phyloP scores from a whole-genome alignment of 92 coral and sea anemone genomes.

The Diadumene lineata region DNA sequence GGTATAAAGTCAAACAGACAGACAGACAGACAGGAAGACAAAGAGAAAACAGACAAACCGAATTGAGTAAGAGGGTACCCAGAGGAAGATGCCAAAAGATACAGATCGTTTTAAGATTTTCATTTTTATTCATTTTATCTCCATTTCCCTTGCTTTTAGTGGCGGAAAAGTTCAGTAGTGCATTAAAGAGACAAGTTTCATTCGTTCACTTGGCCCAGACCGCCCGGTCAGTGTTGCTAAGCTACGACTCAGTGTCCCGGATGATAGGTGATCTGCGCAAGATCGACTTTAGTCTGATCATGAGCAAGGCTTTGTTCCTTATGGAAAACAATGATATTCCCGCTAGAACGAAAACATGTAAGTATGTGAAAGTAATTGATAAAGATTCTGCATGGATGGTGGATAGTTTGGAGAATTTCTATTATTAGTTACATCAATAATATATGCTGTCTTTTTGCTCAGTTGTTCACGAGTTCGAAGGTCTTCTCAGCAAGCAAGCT shows the following conservation, averaged over 20 bases:
- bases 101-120: no score
- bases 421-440: no score
- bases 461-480: conserved; percentile 87
- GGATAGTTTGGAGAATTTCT: no score
- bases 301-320: conserved; percentile 74
- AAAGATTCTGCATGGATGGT: no score
- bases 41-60: no score
- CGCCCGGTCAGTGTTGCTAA: conserved; percentile 90
- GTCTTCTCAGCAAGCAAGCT: conserved; percentile 89
- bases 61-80: no score
- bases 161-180: conserved; percentile 82
- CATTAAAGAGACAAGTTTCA: conserved; percentile 82
- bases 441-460: background rate
- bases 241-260: conserved; percentile 94
- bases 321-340: conserved; percentile 54
- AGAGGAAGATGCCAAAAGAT: background rate
- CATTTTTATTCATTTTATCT: background rate
- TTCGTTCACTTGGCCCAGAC: conserved; percentile 97
- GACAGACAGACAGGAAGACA: no score
- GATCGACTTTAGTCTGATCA: conserved; percentile 73
- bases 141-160: conserved; percentile 49
- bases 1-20: no score
- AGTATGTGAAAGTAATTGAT: no score
- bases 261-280: conserved; percentile 81
- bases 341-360: conserved; percentile 60